Evolutionary conservation across 2,113 vertebrate genomes (phyloP), one percentile per base, ranked within the genome.

Genomic region (Pangasianodon gigas): DNA sequence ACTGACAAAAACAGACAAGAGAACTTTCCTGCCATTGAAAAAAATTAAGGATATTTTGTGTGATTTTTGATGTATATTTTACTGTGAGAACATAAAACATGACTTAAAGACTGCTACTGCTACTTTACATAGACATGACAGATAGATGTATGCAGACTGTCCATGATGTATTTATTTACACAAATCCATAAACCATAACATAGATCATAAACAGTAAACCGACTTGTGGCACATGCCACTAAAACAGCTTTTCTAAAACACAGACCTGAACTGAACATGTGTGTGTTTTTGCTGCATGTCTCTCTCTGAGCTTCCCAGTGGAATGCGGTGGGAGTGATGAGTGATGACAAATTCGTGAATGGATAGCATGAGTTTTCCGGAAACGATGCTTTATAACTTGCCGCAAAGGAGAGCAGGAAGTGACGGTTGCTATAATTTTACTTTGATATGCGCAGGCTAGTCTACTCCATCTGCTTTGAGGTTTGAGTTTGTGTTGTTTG

Each of bases 251-350:
- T 85, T 44, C 24, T 44, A 44, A 58, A 60, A 9, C n/a, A 44
- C n/a, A 2, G 56, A 37, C n/a, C 9, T 37, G 82, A 84, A 24
- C 9, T 24, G 19, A 6, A 26, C 3, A 24, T 10, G 9, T 32
- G 46, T 56, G 62, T 79, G 26, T 80, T 51, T 80, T 52, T 51
- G 24, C 10, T 60, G 37, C 3, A 9, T 87, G 6, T 41, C 4
- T 52, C 13, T 32, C 11, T 19, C 48, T 46, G 19, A 41, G 18
- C 32, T 24, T 88, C n/a, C 52, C 13, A 6, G 32, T 32, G 65
- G 46, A 89, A 84, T 89, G 79, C 81, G 41, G 80, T 89, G 62
- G 62, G 65, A 84, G 88, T 56, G 65, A 89, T 54, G 80, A 89
- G 29, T 88, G 67, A 81, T 26, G 44, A 3, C 26, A 16, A 2